Conservation (phyloP, 2,888 invertebrate species). For the Dynastes maya region DNA sequence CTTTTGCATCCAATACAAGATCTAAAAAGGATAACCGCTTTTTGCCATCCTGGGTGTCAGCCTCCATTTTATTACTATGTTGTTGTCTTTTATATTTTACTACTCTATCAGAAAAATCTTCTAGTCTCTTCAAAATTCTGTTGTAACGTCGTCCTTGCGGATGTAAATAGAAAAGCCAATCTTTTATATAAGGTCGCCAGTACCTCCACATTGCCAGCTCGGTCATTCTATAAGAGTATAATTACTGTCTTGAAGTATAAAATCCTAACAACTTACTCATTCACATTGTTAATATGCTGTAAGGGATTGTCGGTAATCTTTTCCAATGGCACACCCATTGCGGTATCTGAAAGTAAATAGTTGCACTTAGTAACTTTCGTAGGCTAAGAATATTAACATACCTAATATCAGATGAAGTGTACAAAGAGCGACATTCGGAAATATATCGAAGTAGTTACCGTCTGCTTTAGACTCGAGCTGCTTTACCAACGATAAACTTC, state of each 20-base stretch:
- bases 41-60: background rate
- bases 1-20: conserved; percentile 23
- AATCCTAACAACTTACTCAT: conserved; percentile 59
- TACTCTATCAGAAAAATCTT: conserved; percentile 22
- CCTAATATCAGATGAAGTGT: conserved; percentile 64
- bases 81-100: background rate
- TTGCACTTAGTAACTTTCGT: background rate
- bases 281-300: conserved; percentile 69
- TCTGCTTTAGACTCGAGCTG: conserved; percentile 51
- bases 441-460: conserved; percentile 62
- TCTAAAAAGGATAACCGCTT: conserved; percentile 43
- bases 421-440: conserved; percentile 61
- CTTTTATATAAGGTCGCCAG: conserved; percentile 20
- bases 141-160: conserved; percentile 22
- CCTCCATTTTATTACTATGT: background rate
- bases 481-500: conserved; percentile 62
- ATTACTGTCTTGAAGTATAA: background rate
- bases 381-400: conserved; percentile 53
- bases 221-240: conserved; percentile 4
- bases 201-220: conserved; percentile 40
- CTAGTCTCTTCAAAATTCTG: background rate
- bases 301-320: conserved; percentile 65
- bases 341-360: conserved; percentile 54
- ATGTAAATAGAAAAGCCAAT: conserved; percentile 11
- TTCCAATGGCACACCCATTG: conserved; percentile 72